Conservation (phyloP, 1,140 invertebrate genomes). For the Drosophila jambulina region DNA sequence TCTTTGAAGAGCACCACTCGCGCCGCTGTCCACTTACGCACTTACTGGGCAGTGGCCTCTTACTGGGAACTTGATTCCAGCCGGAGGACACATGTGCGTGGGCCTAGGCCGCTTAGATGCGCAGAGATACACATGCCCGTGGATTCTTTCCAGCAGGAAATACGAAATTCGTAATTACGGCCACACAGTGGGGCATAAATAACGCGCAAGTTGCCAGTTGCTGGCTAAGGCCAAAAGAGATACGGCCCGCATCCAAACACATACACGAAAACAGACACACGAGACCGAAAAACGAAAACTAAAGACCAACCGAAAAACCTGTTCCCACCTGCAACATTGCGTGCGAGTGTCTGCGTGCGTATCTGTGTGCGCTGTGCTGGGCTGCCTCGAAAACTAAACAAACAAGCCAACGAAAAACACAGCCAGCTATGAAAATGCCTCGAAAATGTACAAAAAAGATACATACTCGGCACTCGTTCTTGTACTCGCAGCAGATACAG, state of each 20-base stretch:
- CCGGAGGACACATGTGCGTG: slow-evolving; percentile 49
- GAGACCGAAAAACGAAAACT: slow-evolving; percentile 24
- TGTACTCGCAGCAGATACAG: slow-evolving; percentile 39
- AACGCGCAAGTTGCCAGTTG: slow-evolving; percentile 47
- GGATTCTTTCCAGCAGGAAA: slow-evolving; percentile 41
- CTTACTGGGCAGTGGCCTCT: slow-evolving; percentile 51
- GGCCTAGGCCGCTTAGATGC: slow-evolving; percentile 18
- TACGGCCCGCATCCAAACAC: slow-evolving; percentile 73
- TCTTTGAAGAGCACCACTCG: slow-evolving; percentile 42
- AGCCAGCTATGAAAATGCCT: slow-evolving; percentile 70
- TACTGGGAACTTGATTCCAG: slow-evolving; percentile 54
- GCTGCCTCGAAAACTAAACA: slow-evolving; percentile 77
- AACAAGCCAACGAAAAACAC: slow-evolving; percentile 78
- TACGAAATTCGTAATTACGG: slow-evolving; percentile 69
- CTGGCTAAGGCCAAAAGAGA: slow-evolving; percentile 66
- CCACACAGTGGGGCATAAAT: slow-evolving; percentile 79
- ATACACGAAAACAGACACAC: slow-evolving; percentile 14
- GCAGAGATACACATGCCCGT: slow-evolving; percentile 7
- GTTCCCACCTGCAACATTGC: slow-evolving; percentile 79
- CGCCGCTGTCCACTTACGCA: slow-evolving; percentile 45
- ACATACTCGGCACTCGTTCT: slow-evolving; percentile 33
- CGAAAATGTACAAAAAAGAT: slow-evolving; percentile 53
- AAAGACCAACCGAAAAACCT: slow-evolving; percentile 58
- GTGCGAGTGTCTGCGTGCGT: slow-evolving; percentile 36
- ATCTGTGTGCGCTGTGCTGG: slow-evolving; percentile 39